These are phyloP conservation scores for Polypedilum pembai DNA, from an alignment of 1,140 invertebrate genomes.

Conservation along the genomic window DNA sequence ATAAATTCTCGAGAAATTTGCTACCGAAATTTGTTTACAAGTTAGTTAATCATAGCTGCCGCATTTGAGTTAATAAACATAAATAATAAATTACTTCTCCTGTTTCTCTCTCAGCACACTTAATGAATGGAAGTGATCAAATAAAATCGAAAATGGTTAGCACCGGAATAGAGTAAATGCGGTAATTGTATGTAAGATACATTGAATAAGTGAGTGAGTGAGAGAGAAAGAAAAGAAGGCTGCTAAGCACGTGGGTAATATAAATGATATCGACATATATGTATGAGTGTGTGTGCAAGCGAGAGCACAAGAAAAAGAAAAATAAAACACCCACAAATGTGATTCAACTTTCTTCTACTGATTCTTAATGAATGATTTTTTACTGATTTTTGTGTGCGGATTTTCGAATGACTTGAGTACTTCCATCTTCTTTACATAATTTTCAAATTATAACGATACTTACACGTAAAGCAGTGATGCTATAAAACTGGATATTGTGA, in stretches of 20 bases:
- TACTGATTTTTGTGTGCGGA: not conserved
- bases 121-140: too few relatives aligned
- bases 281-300: not conserved
- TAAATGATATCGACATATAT: constrained; percentile 15
- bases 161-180: not conserved
- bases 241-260: constrained; percentile 24
- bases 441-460: not conserved
- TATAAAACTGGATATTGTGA: not conserved
- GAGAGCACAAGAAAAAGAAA: not conserved
- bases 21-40: too few relatives aligned
- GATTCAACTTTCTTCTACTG: constrained; percentile 24
- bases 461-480: not conserved
- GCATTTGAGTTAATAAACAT: too few relatives aligned
- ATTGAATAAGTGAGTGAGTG: too few relatives aligned
- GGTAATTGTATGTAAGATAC: not conserved
- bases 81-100: too few relatives aligned
- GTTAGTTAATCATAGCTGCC: too few relatives aligned
- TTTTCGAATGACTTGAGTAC: not conserved
- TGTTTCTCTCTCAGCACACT: too few relatives aligned
- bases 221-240: not conserved
- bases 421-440: constrained; percentile 15
- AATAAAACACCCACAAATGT: constrained; percentile 24
- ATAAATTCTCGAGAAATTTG: too few relatives aligned
- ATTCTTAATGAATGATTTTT: constrained; percentile 15
- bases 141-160: not conserved